A percentile compares a stretch with the other conserved stretches of the same genome.
Conservation (phyloP, 2,797 vertebrate genomes). For the Anabacerthia variegaticeps region DNA sequence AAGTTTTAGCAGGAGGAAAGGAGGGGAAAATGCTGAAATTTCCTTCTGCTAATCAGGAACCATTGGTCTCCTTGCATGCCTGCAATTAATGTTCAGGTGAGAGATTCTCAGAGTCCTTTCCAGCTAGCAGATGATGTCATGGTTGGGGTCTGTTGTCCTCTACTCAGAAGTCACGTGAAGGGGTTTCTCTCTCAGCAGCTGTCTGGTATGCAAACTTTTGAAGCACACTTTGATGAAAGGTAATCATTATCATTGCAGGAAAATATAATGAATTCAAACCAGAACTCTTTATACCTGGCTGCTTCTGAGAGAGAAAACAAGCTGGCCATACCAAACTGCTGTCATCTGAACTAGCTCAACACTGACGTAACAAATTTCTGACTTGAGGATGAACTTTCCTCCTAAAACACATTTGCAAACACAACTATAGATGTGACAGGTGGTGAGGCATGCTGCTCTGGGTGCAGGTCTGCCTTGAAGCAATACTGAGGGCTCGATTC, state of each 20-base stretch:
- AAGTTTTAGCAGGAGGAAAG: neutral
- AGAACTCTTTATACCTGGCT: neutral
- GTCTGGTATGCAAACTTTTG: neutral
- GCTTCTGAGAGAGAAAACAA: neutral
- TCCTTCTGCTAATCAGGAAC: neutral
- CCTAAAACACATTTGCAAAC: neutral
- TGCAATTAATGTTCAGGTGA: neutral
- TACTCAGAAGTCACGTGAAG: neutral
- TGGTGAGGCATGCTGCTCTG: neutral
- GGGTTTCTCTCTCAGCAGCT: neutral
- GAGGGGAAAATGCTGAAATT: neutral
- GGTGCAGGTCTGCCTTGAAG: neutral
- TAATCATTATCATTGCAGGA: neutral
- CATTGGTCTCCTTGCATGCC: neutral
- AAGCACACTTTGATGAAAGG: neutral
- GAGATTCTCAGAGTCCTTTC: neutral
- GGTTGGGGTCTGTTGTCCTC: neutral
- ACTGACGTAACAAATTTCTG: neutral
- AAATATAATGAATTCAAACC: neutral
- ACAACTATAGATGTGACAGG: neutral
- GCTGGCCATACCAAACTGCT: neutral
- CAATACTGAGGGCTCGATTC: neutral
- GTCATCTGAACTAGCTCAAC: fast-evolving
- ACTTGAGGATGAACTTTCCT: neutral
- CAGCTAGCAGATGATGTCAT: neutral